Percentiles rank a stretch among this genome's conserved stretches.
phyloP scores from a whole-genome alignment of 2,888 invertebrate genomes.

The Orchesella flavescens region DNA sequence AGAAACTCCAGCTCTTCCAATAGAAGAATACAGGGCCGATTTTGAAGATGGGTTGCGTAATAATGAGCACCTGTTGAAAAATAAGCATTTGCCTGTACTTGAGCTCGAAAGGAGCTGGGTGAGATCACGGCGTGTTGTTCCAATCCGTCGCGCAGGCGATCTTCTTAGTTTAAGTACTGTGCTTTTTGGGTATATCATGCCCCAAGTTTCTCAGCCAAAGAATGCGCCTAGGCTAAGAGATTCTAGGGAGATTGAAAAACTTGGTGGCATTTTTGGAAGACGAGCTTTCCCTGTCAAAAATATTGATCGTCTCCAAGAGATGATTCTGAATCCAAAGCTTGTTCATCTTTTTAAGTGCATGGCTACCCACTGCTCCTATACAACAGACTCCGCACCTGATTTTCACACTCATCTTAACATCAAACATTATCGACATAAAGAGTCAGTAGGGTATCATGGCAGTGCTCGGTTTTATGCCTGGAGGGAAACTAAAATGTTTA shows the following conservation, averaged over 20 bases:
- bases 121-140: background rate
- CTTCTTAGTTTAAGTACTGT: conserved; percentile 27
- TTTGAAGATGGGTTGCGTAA: conserved; percentile 1
- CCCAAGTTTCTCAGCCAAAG: background rate
- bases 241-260: conserved; percentile 35
- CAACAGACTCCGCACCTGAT: conserved; percentile 74
- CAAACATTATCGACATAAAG: conserved; percentile 7
- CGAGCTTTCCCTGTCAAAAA: conserved; percentile 28
- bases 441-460: background rate
- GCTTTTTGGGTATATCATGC: conserved; percentile 37
- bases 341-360: conserved; percentile 78
- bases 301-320: background rate
- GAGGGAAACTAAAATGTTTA: conserved; percentile 12
- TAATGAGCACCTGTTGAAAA: conserved; percentile 40
- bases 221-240: conserved; percentile 34
- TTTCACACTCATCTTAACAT: conserved; percentile 75
- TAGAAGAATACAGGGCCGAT: background rate
- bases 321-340: conserved; percentile 40
- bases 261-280: background rate
- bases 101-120: conserved; percentile 10
- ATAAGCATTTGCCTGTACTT: background rate
- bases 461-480: conserved; percentile 71
- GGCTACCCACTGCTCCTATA: conserved; percentile 76
- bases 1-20: background rate
- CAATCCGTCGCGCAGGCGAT: conserved; percentile 40